Evolutionary conservation across 2,113 vertebrate genomes (phyloP).

Genomic region (Engystomops pustulosus): DNA sequence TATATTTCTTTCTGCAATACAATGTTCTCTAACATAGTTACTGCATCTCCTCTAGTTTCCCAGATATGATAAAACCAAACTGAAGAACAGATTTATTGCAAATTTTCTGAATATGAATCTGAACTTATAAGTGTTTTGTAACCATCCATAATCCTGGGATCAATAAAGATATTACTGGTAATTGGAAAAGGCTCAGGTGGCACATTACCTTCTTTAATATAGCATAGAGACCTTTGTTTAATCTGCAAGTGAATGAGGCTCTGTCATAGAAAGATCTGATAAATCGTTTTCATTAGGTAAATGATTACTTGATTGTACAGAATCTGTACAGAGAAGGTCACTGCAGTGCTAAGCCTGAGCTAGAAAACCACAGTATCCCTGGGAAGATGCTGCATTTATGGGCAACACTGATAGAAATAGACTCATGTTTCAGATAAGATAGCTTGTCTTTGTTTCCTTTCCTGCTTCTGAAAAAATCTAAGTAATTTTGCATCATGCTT

Average conservation of each 20-base stretch:
- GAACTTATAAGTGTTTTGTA: background rate
- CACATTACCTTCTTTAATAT: conserved; percentile 51
- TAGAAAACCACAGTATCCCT: background rate
- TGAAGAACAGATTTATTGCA: too few species aligned
- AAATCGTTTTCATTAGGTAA: conserved; percentile 65
- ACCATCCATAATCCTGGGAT: background rate
- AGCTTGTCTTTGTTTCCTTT: background rate
- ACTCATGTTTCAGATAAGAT: conserved; percentile 10
- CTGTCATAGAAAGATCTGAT: conserved; percentile 62
- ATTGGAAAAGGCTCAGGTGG: conserved; percentile 57
- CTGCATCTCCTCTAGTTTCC: too few species aligned
- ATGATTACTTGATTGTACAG: conserved; percentile 58
- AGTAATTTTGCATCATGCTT: conserved; percentile 29
- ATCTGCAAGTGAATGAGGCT: conserved; percentile 54
- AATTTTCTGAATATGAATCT: conserved; percentile 1
- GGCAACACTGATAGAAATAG: background rate
- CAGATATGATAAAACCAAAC: too few species aligned
- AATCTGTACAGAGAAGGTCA: conserved; percentile 23
- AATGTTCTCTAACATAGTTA: too few species aligned
- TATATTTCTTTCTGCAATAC: too few species aligned
- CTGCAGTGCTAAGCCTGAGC: background rate
- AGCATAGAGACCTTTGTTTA: conserved; percentile 52
- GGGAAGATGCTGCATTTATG: background rate
- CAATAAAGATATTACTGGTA: conserved; percentile 17
- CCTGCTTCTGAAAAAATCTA: background rate